A percentile compares a stretch with the other conserved stretches of the same genome.
These are phyloP conservation scores for Liposcelis brunnea DNA, from an alignment of 2,888 invertebrate genomes.

Conservation along the genomic window DNA sequence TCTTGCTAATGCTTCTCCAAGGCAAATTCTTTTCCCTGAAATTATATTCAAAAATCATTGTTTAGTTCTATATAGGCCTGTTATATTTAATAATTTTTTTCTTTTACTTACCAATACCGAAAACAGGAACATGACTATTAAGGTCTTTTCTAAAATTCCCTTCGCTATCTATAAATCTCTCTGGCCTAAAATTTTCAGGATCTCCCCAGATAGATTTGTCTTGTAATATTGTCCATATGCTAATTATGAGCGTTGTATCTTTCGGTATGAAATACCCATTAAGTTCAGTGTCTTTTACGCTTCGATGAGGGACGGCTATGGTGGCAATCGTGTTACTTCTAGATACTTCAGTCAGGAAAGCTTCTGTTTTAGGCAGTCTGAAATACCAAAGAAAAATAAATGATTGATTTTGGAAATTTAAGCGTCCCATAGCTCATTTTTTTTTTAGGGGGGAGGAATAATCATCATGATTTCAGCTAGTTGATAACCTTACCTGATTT, in stretches of 20 bases:
- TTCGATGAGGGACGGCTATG: conserved; percentile 12
- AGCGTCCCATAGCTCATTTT: no score
- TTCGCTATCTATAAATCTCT: conserved; percentile 15
- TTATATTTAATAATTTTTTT: background rate
- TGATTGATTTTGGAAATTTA: no score
- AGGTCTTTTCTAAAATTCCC: conserved; percentile 15
- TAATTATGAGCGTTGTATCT: conserved; percentile 14
- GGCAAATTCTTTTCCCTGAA: conserved; percentile 16
- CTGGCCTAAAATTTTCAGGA: conserved; percentile 17
- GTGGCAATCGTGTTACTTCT: conserved; percentile 15
- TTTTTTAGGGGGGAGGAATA: no score
- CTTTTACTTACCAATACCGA: conserved; percentile 15
- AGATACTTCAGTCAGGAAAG: conserved; percentile 15
- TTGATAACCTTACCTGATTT: conserved; percentile 1
- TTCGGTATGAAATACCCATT: conserved; percentile 15
- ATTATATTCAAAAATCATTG: background rate
- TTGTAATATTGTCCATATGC: conserved; percentile 14
- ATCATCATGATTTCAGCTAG: no score
- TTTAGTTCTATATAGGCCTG: background rate
- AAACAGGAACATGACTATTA: conserved; percentile 13
- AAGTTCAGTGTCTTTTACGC: conserved; percentile 12
- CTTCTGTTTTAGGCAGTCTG: conserved; percentile 15
- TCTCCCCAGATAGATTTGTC: conserved; percentile 17
- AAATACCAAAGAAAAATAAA: no score
- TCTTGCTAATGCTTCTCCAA: conserved; percentile 16